Conservation (phyloP, 2,888 invertebrate genomes). For the Drosophila nigricruria region DNA sequence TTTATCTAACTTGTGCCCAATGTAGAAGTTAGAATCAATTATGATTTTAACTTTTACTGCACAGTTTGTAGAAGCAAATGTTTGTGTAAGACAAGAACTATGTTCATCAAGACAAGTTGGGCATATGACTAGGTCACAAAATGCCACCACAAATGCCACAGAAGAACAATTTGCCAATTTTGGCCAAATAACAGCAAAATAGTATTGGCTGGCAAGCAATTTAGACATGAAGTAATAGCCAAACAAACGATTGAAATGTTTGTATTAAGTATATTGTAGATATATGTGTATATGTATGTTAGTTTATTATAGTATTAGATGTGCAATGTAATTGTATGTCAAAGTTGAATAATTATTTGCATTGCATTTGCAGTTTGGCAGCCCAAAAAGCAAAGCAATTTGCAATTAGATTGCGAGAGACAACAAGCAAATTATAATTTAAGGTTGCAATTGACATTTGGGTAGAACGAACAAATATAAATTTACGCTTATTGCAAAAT, state of each 20-base stretch:
- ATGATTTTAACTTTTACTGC: neutral
- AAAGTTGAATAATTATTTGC: constrained; percentile 64
- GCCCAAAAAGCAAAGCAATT: constrained; percentile 7
- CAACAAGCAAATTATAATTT: constrained; percentile 20
- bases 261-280: constrained; percentile 15
- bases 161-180: constrained; percentile 69
- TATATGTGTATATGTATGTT: neutral
- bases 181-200: constrained; percentile 32
- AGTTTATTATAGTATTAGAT: neutral
- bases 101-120: constrained; percentile 12
- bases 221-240: neutral
- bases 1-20: neutral
- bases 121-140: constrained; percentile 21
- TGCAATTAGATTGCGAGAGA: constrained; percentile 6
- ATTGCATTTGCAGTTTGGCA: constrained; percentile 41
- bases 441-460: constrained; percentile 39
- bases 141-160: constrained; percentile 22
- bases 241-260: neutral
- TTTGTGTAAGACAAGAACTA: neutral
- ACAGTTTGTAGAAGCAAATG: neutral
- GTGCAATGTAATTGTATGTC: constrained; percentile 59
- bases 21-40: neutral
- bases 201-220: neutral
- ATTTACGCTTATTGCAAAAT: constrained; percentile 1
- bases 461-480: constrained; percentile 15